Evolutionary conservation across 2,888 invertebrate species (phyloP).

Genomic region (Alloscopus bannaensis): DNA sequence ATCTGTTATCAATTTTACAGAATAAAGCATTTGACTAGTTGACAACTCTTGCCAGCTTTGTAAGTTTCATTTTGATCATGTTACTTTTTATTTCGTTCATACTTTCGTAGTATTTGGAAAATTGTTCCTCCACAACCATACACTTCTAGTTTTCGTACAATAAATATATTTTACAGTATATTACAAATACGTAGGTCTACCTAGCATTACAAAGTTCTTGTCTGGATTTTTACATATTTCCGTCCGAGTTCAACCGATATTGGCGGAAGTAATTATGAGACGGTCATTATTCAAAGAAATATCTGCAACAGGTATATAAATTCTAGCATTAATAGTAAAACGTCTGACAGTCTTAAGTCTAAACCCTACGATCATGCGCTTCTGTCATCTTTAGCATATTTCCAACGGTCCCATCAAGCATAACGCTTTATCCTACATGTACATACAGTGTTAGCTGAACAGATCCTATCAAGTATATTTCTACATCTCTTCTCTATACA

Average conservation of each 20-base stretch:
- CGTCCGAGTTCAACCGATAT: conserved; percentile 5
- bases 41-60: no score
- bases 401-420: conserved; percentile 10
- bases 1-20: no score
- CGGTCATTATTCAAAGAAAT: conserved; percentile 26
- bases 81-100: conserved; percentile 52
- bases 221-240: conserved; percentile 14
- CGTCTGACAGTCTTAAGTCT: conserved; percentile 61
- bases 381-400: conserved; percentile 18
- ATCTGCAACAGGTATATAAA: conserved; percentile 6
- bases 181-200: conserved; percentile 26
- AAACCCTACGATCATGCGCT: conserved; percentile 42
- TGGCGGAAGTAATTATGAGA: conserved; percentile 33
- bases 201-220: conserved; percentile 7
- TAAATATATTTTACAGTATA: conserved; percentile 61
- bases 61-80: no score
- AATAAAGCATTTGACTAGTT: no score
- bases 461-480: neutral
- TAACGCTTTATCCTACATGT: neutral
- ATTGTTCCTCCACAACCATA: conserved; percentile 70
- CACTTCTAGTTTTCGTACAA: conserved; percentile 59
- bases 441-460: neutral
- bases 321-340: conserved; percentile 26
- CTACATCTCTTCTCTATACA: neutral
- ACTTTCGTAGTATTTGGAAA: conserved; percentile 45